Conservation (phyloP, 2,113 vertebrate genomes). For the Engystomops pustulosus region DNA sequence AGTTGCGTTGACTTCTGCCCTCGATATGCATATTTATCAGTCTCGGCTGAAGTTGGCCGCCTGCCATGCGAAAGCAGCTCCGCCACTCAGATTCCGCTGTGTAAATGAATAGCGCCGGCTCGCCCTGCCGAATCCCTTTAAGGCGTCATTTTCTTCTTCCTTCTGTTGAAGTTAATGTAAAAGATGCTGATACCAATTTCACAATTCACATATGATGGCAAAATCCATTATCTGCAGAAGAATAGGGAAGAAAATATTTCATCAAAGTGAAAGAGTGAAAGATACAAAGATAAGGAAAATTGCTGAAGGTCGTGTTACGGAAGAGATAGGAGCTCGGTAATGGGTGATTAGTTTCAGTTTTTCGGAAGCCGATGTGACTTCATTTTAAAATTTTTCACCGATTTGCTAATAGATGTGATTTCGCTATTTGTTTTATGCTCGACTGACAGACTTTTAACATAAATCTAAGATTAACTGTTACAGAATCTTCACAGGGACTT, state of each 20-base stretch:
- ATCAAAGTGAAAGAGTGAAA: constrained; percentile 58
- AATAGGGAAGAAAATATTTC: constrained; percentile 56
- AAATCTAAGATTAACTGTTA: neutral
- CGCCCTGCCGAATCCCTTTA: constrained; percentile 63
- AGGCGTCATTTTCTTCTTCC: constrained; percentile 24
- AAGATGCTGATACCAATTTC: constrained; percentile 61
- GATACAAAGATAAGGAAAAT: constrained; percentile 35
- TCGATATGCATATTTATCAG: constrained; percentile 60
- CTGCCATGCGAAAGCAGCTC: constrained; percentile 59
- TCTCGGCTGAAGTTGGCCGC: constrained; percentile 53
- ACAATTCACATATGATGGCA: constrained; percentile 52
- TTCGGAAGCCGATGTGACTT: neutral
- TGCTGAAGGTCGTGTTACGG: constrained; percentile 62
- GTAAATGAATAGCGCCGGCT: constrained; percentile 61
- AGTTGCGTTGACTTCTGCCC: constrained; percentile 40
- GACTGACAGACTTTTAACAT: neutral
- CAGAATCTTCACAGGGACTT: neutral
- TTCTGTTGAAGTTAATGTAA: constrained; percentile 51
- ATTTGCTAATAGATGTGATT: constrained; percentile 3
- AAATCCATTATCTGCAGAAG: constrained; percentile 65
- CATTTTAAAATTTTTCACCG: neutral
- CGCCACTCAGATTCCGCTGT: constrained; percentile 58
- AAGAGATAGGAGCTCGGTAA: constrained; percentile 54
- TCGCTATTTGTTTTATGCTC: neutral
- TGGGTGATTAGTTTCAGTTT: constrained; percentile 51